Evolutionary conservation across 2,113 vertebrate genomes (phyloP), one percentile per base, ranked within the genome.

Genomic region (Anhinga rufa): DNA sequence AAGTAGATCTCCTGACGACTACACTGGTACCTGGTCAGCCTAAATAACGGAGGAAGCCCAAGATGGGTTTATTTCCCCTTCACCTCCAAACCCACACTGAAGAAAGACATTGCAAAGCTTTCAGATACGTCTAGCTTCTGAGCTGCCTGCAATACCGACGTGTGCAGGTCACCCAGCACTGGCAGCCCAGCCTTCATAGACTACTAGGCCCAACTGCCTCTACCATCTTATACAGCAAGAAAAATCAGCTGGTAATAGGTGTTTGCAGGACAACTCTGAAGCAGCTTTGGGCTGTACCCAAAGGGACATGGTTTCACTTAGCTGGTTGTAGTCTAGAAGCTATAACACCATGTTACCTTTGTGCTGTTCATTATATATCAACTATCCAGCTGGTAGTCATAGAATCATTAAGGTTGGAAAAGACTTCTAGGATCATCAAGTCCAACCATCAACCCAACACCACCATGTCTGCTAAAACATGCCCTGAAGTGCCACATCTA

Each of bases 101-200:
- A 34, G 29, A 60, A 26, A 25, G 17, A 42, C 12, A 36, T 42
- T 31, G 32, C 36, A 17, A 46, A 62, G 61, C 42, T 72, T 64
- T 46, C 17, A 17, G 49, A 18, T 5, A 24, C 44, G 10, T 54
- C 52, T 44, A 15, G 36, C 26, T 68, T 18, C 58, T 31, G 29
- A 18, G 6, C 13, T 14, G 58, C 40, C 38, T 38, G 62, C 12
- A 7, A 5, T 4, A 31, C 46, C 7, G 36, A 16, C 5, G 5
- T 0, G 6, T 1, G 28, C 9, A 0, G 4, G 38, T 61, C 46
- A 22, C 44, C 9, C 62, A 54, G 26, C 14, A 10, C 4, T 2
- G 44, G 31, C 11, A 16, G 22, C 36, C 42, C 49, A 58, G 10
- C 38, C 55, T 25, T 17, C 66, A 7, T 1, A 17, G 68, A 2